phyloP scores from a whole-genome alignment of 30 jellyfish, hydroid and myxozoan genomes.

The Aurelia coerulea region DNA sequence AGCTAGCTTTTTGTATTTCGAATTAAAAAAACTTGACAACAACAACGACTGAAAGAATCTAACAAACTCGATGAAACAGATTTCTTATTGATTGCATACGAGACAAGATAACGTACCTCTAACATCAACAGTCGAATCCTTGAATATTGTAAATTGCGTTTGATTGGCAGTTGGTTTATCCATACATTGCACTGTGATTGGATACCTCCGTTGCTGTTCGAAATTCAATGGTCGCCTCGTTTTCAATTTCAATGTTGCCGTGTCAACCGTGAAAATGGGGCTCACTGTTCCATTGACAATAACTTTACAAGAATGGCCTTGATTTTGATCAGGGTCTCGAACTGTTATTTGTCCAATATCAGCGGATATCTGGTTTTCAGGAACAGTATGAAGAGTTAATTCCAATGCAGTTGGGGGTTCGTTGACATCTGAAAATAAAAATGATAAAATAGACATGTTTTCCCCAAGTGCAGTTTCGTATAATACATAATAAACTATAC shows the following conservation, averaged over 20 bases:
- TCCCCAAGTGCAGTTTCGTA: no score
- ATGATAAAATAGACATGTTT: no score
- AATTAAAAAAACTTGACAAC: no score
- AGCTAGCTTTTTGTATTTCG: no score
- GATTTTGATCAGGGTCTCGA: slow-evolving; percentile 66
- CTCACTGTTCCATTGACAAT: slow-evolving; percentile 24
- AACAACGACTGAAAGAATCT: neutral
- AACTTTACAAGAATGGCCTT: slow-evolving; percentile 55
- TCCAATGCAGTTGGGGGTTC: slow-evolving; percentile 70
- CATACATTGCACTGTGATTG: slow-evolving; percentile 37
- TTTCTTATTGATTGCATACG: neutral
- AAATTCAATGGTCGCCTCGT: slow-evolving; percentile 55
- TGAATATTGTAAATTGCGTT: slow-evolving; percentile 30
- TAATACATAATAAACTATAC: no score
- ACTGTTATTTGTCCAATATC: slow-evolving; percentile 50
- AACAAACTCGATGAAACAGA: neutral
- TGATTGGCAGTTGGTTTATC: slow-evolving; percentile 33
- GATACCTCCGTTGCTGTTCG: slow-evolving; percentile 35
- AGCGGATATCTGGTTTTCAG: slow-evolving; percentile 41
- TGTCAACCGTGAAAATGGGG: slow-evolving; percentile 33
- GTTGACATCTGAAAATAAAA: slow-evolving; percentile 62
- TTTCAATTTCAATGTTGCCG: slow-evolving; percentile 12
- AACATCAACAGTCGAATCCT: slow-evolving; percentile 45
- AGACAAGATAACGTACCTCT: slow-evolving; percentile 15
- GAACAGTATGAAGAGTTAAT: slow-evolving; percentile 5